phyloP scores from a whole-genome alignment of 1,140 invertebrate genomes.

The Littorina saxatilis region DNA sequence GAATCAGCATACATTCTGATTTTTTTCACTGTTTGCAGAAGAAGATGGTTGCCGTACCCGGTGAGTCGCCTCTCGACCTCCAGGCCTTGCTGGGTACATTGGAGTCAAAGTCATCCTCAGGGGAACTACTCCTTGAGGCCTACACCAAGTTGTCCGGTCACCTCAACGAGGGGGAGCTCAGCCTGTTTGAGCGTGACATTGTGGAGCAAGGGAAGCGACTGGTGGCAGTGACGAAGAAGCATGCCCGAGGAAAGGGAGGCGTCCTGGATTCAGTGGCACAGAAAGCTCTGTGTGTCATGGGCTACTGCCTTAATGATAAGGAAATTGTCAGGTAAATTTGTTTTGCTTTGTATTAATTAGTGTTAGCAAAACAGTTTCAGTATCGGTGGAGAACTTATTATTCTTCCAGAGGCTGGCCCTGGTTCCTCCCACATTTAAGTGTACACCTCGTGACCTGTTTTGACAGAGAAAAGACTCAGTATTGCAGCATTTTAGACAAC shows the following conservation, averaged over 20 bases:
- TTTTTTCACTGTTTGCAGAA: too few species aligned
- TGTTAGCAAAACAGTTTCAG: too few species aligned
- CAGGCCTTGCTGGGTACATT: slow-evolving; percentile 38
- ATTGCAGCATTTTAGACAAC: too few species aligned
- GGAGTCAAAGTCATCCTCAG: slow-evolving; percentile 36
- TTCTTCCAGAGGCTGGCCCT: too few species aligned
- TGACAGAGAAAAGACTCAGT: too few species aligned
- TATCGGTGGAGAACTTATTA: too few species aligned
- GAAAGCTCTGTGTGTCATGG: slow-evolving; percentile 54
- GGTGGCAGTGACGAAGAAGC: slow-evolving; percentile 47
- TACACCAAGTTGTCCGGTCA: slow-evolving; percentile 50
- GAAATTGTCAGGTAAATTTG: slow-evolving; percentile 56
- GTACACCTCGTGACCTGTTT: too few species aligned
- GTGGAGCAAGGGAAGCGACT: slow-evolving; percentile 43
- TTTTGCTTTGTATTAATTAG: background rate
- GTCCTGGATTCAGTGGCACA: slow-evolving; percentile 39
- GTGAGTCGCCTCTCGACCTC: slow-evolving; percentile 32
- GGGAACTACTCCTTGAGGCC: slow-evolving; percentile 43
- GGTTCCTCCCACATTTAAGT: too few species aligned
- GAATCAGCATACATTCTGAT: too few species aligned
- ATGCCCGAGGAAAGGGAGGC: slow-evolving; percentile 44
- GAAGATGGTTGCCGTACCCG: background rate
- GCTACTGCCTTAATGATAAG: slow-evolving; percentile 59
- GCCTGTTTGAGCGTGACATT: slow-evolving; percentile 54
- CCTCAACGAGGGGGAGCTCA: slow-evolving; percentile 54